Conservation (phyloP, 1,140 invertebrate species). For the Aphelenchoides fujianensis region DNA sequence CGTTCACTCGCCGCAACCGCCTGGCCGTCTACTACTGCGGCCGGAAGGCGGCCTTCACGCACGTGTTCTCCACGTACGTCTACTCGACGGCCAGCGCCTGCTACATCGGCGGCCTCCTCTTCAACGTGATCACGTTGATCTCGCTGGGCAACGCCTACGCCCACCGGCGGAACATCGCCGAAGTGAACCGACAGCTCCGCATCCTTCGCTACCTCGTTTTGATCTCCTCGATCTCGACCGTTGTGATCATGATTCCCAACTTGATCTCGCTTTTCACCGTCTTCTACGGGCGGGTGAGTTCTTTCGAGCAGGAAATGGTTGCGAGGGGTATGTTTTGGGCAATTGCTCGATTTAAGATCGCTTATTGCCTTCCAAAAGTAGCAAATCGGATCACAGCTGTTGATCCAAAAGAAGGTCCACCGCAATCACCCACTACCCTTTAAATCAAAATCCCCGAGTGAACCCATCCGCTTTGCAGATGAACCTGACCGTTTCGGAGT, state of each 20-base stretch:
- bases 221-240: conserved; percentile 42
- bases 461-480: conserved; percentile 19
- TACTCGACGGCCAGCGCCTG: conserved; percentile 33
- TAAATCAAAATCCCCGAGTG: no score
- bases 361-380: not conserved
- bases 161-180: conserved; percentile 34
- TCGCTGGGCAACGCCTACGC: conserved; percentile 25
- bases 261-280: conserved; percentile 35
- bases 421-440: not conserved
- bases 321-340: no score
- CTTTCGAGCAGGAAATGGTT: not conserved
- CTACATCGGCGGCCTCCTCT: conserved; percentile 35
- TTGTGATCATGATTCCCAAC: conserved; percentile 38
- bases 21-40: conserved; percentile 36
- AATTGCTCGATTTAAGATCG: not conserved
- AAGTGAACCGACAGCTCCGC: conserved; percentile 34
- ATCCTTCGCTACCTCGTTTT: conserved; percentile 37
- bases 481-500: not conserved
- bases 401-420: conserved; percentile 2
- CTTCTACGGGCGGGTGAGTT: conserved; percentile 40
- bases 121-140: conserved; percentile 32
- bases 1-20: conserved; percentile 23
- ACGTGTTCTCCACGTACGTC: conserved; percentile 37
- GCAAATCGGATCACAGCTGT: conserved; percentile 4
- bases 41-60: conserved; percentile 35